Evolutionary conservation across 2,797 vertebrate species (phyloP), one percentile per base, ranked within the genome.

Genomic region (Odontamblyopus rebecca): DNA sequence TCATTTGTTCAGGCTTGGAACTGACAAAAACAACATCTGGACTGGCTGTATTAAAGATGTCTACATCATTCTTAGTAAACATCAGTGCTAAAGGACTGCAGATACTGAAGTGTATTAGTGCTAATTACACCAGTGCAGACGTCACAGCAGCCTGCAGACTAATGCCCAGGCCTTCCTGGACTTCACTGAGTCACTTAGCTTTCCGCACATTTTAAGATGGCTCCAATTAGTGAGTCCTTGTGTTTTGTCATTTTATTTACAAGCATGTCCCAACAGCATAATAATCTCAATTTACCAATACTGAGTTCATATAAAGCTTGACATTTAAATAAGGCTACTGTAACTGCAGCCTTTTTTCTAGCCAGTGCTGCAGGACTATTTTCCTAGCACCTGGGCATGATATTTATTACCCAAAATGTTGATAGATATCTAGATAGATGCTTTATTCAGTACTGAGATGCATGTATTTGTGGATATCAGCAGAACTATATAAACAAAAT

Each of bases 171-270:
- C 53, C 44, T 79, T 78, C 75, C 82, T 79, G 77, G 78, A 85
- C 66, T 56, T 26, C 60, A 72, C 62, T 89, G 85, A 86, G 76
- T 89, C 85, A 89, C 53, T 44, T 51, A 30, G 44, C 74, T 81
- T 69, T 75, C 78, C 65, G 78, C 67, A 68, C 32, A 60, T 6
- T 71, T 73, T 41, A 80, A 78, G 50, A 81, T 82, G 73, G 68
- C 65, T 71, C 80, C 61, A 80, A 77, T 79, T 79, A 85, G 73
- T 74, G 70, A 81, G 60, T 79, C 84, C 62, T 50, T 75, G 61
- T 57, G 50, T 59, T 75, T 70, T 71, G 66, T 82, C 69, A 61
- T 73, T 71, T 75, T 64, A 71, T 77, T 78, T 76, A 77, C 57
- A 73, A 81, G 56, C 75, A 73, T 41, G 68, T 67, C 75, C 65